Conservation (phyloP, 2,888 invertebrate genomes). For the Polydrusus tereticollis region DNA sequence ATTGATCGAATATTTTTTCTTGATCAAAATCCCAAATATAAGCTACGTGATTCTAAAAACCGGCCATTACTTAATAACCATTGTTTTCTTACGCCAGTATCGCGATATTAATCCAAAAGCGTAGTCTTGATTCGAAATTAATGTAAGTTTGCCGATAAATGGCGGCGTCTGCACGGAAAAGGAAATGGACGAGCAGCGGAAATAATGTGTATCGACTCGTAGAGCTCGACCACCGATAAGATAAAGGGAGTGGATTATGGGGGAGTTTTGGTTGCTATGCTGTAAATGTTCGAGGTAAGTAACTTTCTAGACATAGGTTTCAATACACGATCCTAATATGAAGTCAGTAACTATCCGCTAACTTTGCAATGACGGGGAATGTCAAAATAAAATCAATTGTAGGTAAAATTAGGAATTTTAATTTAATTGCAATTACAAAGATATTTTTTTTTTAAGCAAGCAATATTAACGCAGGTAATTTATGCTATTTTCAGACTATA, state of each 20-base stretch:
- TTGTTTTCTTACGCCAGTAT: neutral
- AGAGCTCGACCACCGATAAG: conserved; percentile 45
- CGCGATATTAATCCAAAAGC: conserved; percentile 27
- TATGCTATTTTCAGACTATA: no score
- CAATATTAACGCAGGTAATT: no score
- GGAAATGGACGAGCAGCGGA: conserved; percentile 54
- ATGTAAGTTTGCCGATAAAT: conserved; percentile 47
- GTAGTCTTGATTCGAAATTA: conserved; percentile 43
- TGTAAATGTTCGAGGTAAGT: neutral
- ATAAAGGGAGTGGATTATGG: conserved; percentile 43
- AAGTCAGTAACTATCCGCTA: no score
- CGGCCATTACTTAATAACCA: neutral
- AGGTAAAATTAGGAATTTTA: no score
- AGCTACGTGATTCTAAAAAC: neutral
- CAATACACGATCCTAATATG: no score
- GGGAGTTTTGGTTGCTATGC: neutral
- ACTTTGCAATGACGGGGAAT: no score
- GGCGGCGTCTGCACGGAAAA: conserved; percentile 46
- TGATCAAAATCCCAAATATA: no score
- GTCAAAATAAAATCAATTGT: no score
- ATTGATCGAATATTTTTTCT: no score
- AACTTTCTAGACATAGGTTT: no score
- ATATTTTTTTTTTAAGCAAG: no score
- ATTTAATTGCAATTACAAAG: no score
- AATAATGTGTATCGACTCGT: conserved; percentile 57